These are phyloP conservation scores for Cyanoderma ruficeps DNA, from an alignment of 2,113 vertebrate genomes.

Conservation along the genomic window DNA sequence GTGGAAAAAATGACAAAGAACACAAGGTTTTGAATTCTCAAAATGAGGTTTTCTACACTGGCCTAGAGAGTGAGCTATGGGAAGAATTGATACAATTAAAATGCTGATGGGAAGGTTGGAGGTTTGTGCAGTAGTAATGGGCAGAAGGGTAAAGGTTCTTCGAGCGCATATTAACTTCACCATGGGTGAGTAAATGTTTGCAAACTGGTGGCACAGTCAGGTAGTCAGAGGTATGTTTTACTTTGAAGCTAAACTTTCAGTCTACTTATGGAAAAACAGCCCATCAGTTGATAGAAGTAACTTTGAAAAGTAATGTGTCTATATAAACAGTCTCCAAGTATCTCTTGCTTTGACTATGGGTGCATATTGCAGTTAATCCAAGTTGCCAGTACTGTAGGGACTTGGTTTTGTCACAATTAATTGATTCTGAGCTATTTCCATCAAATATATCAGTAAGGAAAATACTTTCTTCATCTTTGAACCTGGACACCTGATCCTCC, in stretches of 20 bases:
- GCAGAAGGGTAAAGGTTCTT: not conserved
- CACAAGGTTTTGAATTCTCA: not conserved
- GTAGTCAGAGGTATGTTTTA: not conserved
- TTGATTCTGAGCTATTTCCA: not conserved
- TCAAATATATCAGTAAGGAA: not conserved
- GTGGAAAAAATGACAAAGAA: slow-evolving; percentile 16
- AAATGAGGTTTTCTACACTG: not conserved
- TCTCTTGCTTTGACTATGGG: not conserved
- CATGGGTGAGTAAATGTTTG: not conserved
- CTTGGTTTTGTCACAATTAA: not conserved
- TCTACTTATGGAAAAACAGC: not conserved
- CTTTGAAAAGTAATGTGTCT: not conserved
- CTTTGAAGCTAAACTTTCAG: not conserved
- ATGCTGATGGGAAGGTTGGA: not conserved
- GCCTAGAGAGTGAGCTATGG: not conserved
- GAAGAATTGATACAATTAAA: not conserved
- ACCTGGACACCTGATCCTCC: not conserved
- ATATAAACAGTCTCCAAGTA: not conserved
- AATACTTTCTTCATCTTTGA: not conserved
- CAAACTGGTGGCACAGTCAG: not conserved
- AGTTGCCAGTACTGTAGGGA: not conserved
- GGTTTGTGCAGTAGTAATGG: not conserved
- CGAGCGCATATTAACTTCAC: not conserved
- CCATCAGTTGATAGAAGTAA: not conserved
- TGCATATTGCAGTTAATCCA: not conserved